Base-by-base conservation (phyloP, 2,888 invertebrate genomes). In the Platycnemis pennipes region DNA sequence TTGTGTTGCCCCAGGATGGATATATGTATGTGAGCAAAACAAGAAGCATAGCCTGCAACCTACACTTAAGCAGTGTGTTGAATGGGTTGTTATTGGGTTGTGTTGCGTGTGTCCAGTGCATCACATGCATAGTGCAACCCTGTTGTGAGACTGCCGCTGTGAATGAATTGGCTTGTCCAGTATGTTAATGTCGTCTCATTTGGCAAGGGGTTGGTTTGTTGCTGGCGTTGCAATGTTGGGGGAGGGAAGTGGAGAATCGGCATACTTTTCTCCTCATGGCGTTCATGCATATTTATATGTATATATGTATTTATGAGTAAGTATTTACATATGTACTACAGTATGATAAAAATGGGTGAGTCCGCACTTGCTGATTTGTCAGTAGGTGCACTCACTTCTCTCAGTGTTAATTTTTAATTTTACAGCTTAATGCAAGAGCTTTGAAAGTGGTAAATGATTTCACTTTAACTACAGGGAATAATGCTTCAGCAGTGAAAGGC, bases 281-380 rank as follows among this genome's bases (percentile, higher is more conserved):
- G 63, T 91, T 91, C 63, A 91, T 91, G 91, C 91, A 16, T 91
- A 91, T 91, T 91, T 91, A 91, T 91, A 91, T 91, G 63, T 91
- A 63, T 63, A 91, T 91, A 91, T 63, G 44, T 91, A 91, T 63
- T 44, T 91, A 91, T 63, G 49, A 44, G 49, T 89, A 53, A 89
- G 19, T 45, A 91, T 44, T 63, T 63, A 91, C 63, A 63, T 91
- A 91, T 91, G 63, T 69, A 91, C 63, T 91, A 13, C 87, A 46
- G 63, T 91, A 91, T 69, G 44, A 63, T 63, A 63, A 91, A 31
- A 77, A 11, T 42, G 45, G 63, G 91, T 45, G 91, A 63, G 91
- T 91, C 44, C 42, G 91, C 44, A 26, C 63, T 69, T n/a, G 44
- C 63, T 91, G n/a, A 13, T 63, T 37, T 53, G 91, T 49, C 63